Conservation (phyloP, 2,797 vertebrate genomes). For the Mus caroli region DNA sequence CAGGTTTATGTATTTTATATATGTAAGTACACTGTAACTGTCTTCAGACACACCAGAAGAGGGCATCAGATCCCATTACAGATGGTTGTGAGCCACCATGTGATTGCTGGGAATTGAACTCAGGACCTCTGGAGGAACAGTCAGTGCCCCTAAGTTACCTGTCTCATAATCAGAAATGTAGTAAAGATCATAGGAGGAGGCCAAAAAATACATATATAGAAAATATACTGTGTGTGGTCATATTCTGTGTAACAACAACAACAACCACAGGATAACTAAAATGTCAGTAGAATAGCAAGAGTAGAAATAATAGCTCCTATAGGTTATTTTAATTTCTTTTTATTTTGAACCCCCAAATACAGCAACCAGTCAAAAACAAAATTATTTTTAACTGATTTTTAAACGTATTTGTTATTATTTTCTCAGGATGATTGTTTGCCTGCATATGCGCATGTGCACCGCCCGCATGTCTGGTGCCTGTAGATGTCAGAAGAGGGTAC, state of each 20-base stretch:
- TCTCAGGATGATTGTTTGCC: background rate
- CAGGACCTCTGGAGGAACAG: too few relatives aligned
- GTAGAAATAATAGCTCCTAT: background rate
- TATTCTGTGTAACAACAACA: background rate
- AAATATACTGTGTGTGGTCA: background rate
- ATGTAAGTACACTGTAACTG: too few relatives aligned
- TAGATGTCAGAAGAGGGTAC: background rate
- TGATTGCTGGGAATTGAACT: too few relatives aligned
- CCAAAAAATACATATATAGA: background rate
- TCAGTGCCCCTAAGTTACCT: slow-evolving; percentile 70
- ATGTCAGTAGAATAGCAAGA: background rate
- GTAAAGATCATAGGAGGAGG: slow-evolving; percentile 65
- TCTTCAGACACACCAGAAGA: too few relatives aligned
- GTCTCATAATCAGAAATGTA: slow-evolving; percentile 77
- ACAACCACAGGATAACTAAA: background rate
- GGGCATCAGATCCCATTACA: too few relatives aligned
- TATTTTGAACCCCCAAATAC: background rate
- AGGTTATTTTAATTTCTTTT: background rate
- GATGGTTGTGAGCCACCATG: too few relatives aligned
- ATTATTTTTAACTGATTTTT: background rate
- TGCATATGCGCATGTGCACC: background rate
- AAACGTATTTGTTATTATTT: background rate
- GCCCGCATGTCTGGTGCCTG: too few relatives aligned
- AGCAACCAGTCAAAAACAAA: background rate
- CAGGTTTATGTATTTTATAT: too few relatives aligned